Conservation (phyloP, 2,888 invertebrate genomes). For the Sarcophaga carnaria region DNA sequence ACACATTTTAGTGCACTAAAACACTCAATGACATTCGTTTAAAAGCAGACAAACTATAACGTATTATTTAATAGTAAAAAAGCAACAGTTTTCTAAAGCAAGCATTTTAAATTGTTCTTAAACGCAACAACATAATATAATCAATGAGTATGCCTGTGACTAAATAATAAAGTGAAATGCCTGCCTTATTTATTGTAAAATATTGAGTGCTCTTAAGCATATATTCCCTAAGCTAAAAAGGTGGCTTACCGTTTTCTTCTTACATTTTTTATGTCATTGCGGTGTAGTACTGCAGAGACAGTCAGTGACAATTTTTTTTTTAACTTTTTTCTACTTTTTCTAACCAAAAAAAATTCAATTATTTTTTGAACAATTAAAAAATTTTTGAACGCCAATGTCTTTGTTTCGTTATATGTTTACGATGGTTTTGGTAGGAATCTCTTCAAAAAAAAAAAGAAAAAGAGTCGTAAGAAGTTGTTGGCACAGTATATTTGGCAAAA, state of each 20-base stretch:
- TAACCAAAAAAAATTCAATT: not conserved
- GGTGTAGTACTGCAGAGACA: slow-evolving; percentile 7
- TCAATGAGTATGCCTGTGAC: too few species aligned
- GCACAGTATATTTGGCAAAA: slow-evolving; percentile 57
- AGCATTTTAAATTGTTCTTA: not conserved
- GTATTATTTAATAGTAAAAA: not conserved
- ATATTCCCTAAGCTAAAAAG: not conserved
- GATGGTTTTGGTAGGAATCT: not conserved
- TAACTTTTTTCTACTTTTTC: slow-evolving; percentile 13
- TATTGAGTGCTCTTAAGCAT: not conserved
- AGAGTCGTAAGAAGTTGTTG: slow-evolving; percentile 35
- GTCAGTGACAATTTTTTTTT: slow-evolving; percentile 47
- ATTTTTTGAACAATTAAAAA: slow-evolving; percentile 2
- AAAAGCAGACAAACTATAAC: not conserved
- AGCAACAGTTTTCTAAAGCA: not conserved
- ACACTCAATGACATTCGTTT: not conserved
- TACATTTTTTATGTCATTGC: not conserved
- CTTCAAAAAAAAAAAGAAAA: not conserved
- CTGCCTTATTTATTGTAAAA: not conserved
- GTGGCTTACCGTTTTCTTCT: not conserved
- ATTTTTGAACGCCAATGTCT: not conserved
- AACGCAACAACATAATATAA: too few species aligned
- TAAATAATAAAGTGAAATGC: too few species aligned
- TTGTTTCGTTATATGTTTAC: not conserved
- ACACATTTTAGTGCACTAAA: not conserved